Evolutionary conservation across 2,888 invertebrate species (phyloP).

Genomic region (Macrophya alboannulata): DNA sequence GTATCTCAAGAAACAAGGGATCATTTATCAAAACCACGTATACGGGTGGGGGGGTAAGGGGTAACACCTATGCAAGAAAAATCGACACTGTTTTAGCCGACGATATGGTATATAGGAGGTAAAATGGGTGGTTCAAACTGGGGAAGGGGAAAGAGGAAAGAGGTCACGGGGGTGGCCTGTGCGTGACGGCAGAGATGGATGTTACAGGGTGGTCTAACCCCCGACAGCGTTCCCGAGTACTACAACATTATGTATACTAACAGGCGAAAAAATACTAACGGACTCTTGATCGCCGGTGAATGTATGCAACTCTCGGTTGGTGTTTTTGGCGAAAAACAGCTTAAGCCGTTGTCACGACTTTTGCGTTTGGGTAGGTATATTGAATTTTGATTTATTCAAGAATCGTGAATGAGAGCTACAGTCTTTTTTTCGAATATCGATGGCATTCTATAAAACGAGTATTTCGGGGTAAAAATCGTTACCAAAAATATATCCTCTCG

Average conservation of each 20-base stretch:
- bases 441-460: background rate
- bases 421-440: background rate
- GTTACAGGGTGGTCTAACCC: slow-evolving; percentile 68
- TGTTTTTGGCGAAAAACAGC: background rate
- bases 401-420: background rate
- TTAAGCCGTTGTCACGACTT: slow-evolving; percentile 21
- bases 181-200: slow-evolving; percentile 75
- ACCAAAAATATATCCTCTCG: background rate
- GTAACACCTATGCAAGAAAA: slow-evolving; percentile 71
- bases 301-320: background rate
- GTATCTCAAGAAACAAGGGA: slow-evolving; percentile 51
- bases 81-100: slow-evolving; percentile 73
- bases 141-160: background rate
- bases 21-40: slow-evolving; percentile 72
- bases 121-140: background rate
- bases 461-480: background rate
- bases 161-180: slow-evolving; percentile 63
- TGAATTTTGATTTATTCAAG: background rate
- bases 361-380: background rate
- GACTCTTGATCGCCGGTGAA: slow-evolving; percentile 47
- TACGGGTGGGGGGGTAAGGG: background rate
- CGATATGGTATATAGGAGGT: slow-evolving; percentile 57
- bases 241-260: slow-evolving; percentile 71
- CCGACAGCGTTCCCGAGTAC: slow-evolving; percentile 68
- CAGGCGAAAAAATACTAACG: slow-evolving; percentile 54